Base-by-base conservation (phyloP, 2,797 vertebrate genomes). In the Cynopterus sphinx region DNA sequence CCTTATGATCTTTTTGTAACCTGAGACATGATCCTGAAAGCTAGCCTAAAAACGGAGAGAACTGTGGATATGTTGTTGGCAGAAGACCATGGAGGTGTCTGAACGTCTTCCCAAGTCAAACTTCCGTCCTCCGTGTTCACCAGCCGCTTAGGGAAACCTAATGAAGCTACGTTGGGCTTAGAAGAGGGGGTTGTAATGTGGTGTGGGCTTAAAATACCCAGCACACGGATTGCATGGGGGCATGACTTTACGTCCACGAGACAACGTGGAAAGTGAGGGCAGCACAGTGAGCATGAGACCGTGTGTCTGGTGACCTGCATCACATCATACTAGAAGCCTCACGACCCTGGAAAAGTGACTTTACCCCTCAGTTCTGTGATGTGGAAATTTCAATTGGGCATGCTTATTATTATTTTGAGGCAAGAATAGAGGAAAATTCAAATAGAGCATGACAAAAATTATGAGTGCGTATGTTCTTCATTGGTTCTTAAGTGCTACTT, bases 401-500 rank as follows among this genome's bases (percentile, higher is more conserved):
- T 71, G 8, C 39, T 55, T 65, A 7, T 9, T 65, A 5, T 46
- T 28, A 15, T 46, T 78, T 6, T 21, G 49, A 78, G 21, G 74
- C 11, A 68, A 22, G 73, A 43, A 15, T 57, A 22, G 36, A 36
- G 19, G 39, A 49, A 41, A 63, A 26, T 16, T 21, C 15, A 85
- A n/a, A 31, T 10, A 39, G 39, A 43, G 19, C 10, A 31, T 65
- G 6, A 41, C 82, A 68, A 67, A 33, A 67, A 86, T 49, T 49
- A 41, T 53, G 78, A 17, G 39, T 8, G 22, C n/a, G n/a, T n/a
- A n/a, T n/a, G 16, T 26, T 13, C 21, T 75, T 49, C n/a, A 0
- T n/a, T n/a, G n/a, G n/a, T n/a, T n/a, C n/a, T n/a, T 7, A 55
- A 28, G 13, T 15, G 12, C 24, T 22, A 1, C 26, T 0, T 28